phyloP scores from a whole-genome alignment of 2,797 vertebrate species.

The Macropus fuliginosus region DNA sequence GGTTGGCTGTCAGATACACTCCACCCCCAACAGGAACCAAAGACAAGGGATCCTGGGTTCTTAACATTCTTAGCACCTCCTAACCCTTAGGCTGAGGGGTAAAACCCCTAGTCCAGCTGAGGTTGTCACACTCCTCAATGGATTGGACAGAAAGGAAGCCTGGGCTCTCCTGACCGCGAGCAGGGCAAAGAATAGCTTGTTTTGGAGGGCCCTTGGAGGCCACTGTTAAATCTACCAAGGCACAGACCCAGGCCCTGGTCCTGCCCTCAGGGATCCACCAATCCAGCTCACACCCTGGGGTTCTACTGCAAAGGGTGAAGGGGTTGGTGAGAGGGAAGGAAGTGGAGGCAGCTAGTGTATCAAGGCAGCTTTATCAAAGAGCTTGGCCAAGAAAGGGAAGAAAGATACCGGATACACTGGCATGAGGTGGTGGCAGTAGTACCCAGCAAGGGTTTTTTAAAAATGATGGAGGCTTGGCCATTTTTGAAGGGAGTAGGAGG shows the following conservation, averaged over 20 bases:
- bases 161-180: background rate
- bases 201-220: background rate
- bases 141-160: background rate
- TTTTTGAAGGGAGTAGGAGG: background rate
- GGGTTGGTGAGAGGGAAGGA: background rate
- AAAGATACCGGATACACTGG: background rate
- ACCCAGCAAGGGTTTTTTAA: background rate
- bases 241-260: background rate
- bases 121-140: background rate
- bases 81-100: background rate
- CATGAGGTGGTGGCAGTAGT: background rate
- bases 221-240: background rate
- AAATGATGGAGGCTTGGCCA: background rate
- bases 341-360: background rate
- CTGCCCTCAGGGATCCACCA: background rate
- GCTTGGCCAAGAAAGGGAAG: background rate
- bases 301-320: background rate
- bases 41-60: background rate
- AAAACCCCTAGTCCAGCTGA: background rate
- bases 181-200: background rate
- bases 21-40: background rate
- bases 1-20: background rate
- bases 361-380: background rate
- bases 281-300: background rate
- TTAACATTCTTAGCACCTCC: background rate